Evolutionary conservation across 2,888 invertebrate genomes (phyloP).

Genomic region (Eurytoma adleriae): DNA sequence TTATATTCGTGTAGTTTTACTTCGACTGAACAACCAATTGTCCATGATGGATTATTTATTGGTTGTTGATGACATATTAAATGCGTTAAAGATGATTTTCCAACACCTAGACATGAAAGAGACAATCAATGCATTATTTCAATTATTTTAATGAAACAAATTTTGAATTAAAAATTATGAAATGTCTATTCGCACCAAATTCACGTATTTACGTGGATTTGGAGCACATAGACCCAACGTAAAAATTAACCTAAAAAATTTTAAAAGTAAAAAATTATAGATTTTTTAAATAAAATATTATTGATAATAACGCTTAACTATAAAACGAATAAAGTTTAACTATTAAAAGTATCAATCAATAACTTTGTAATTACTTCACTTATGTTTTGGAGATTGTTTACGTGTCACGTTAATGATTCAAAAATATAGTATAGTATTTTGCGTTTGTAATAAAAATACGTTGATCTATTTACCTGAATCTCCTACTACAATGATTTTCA

Average conservation of each 20-base stretch:
- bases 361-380: background rate
- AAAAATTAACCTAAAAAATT: slow-evolving; percentile 31
- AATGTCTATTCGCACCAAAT: too few species aligned
- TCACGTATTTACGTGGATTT: too few species aligned
- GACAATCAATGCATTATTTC: too few species aligned
- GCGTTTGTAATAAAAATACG: background rate
- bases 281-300: background rate
- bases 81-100: slow-evolving; percentile 96
- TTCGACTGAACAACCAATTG: slow-evolving; percentile 96
- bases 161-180: slow-evolving; percentile 2
- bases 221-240: too few species aligned
- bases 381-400: background rate
- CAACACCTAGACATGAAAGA: slow-evolving; percentile 84
- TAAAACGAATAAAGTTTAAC: too few species aligned
- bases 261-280: background rate
- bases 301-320: background rate
- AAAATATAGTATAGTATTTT: slow-evolving; percentile 8
- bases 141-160: too few species aligned
- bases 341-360: background rate
- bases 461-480: slow-evolving; percentile 84
- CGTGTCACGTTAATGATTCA: slow-evolving; percentile 31
- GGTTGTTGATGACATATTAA: slow-evolving; percentile 93
- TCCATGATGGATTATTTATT: slow-evolving; percentile 93
- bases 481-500: slow-evolving; percentile 93
- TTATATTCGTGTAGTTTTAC: slow-evolving; percentile 96